Percentiles rank a stretch among this genome's conserved stretches.
phyloP scores from a whole-genome alignment of 2,113 vertebrate species.

The Cyrtonyx montezumae region DNA sequence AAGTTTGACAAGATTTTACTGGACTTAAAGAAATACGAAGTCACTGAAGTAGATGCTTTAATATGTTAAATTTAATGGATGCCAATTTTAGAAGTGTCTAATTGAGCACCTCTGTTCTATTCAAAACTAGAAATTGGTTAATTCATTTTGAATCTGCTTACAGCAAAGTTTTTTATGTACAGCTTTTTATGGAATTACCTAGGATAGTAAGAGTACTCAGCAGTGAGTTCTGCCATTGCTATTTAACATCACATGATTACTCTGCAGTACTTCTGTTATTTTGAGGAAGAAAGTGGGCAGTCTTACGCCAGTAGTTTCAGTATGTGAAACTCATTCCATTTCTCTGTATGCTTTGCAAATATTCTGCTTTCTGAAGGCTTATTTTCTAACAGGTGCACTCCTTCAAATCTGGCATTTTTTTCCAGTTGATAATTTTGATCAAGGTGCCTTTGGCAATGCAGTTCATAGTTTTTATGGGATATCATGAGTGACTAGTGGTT shows the following conservation, averaged over 20 bases:
- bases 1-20: neutral
- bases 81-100: neutral
- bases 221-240: neutral
- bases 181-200: neutral
- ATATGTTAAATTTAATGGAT: neutral
- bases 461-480: neutral
- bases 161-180: neutral
- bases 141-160: neutral
- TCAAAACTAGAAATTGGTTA: fast-evolving
- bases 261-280: neutral
- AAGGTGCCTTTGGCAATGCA: neutral
- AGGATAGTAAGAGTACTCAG: fast-evolving
- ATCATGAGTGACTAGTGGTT: fast-evolving
- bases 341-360: neutral
- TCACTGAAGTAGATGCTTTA: neutral
- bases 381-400: neutral
- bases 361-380: neutral
- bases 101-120: neutral
- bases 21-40: too few species aligned
- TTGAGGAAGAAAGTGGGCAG: neutral
- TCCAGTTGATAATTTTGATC: neutral
- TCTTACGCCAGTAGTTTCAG: neutral
- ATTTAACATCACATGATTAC: fast-evolving
- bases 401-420: neutral
- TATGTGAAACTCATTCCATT: neutral